Evolutionary conservation across 2,888 invertebrate genomes (phyloP).

Genomic region (Oscheius sp.): DNA sequence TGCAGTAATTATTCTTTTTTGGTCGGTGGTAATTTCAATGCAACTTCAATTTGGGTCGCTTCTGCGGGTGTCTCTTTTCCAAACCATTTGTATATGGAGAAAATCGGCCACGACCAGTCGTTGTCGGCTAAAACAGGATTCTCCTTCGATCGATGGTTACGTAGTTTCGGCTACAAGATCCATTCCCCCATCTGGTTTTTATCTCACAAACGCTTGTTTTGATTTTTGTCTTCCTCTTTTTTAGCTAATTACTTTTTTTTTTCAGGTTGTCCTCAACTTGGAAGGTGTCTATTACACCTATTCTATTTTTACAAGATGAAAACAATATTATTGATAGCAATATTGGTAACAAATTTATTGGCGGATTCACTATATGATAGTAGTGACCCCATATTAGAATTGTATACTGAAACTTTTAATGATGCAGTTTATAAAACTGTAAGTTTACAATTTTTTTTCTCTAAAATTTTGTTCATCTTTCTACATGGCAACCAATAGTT

Average conservation of each 20-base stretch:
- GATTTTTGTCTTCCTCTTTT: not conserved
- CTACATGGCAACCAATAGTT: slow-evolving; percentile 66
- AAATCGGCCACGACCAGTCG: not conserved
- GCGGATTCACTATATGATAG: slow-evolving; percentile 57
- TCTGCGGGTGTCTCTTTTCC: not conserved
- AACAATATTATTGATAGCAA: too few relatives aligned
- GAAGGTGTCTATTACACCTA: not conserved
- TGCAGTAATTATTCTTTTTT: not conserved
- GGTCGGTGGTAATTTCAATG: not conserved
- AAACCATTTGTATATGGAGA: not conserved
- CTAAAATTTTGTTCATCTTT: too few relatives aligned
- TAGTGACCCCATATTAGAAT: slow-evolving; percentile 66
- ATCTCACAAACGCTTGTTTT: not conserved
- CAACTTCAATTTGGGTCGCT: not conserved
- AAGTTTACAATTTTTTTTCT: too few relatives aligned
- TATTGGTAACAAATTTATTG: not conserved
- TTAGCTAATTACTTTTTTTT: not conserved
- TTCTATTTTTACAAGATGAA: not conserved
- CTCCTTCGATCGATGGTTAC: slow-evolving; percentile 21
- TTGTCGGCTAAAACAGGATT: not conserved
- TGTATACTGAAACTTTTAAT: slow-evolving; percentile 66
- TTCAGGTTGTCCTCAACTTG: not conserved
- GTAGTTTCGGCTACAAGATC: slow-evolving; percentile 7
- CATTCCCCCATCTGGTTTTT: not conserved
- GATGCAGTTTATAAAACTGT: slow-evolving; percentile 64